These are phyloP conservation scores for Melieria crassipennis DNA, from an alignment of 2,888 invertebrate species.

Conservation along the genomic window DNA sequence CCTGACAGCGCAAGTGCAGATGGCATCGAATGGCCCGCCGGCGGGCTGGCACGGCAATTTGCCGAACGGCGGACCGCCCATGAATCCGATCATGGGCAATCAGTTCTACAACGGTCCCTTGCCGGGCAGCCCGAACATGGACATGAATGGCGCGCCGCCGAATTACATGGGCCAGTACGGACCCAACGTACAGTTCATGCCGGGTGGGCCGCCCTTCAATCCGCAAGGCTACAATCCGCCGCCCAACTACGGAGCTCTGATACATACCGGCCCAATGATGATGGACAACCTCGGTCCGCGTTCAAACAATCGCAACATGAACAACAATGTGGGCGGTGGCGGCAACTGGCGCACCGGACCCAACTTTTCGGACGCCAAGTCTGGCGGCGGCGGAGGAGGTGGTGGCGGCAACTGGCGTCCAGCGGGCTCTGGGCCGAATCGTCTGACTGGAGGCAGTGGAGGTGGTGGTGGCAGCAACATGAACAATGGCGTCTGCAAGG, in stretches of 20 bases:
- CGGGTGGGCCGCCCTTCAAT: constrained; percentile 33
- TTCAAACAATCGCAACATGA: constrained; percentile 48
- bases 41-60: constrained; percentile 22
- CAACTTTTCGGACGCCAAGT: constrained; percentile 57
- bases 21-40: constrained; percentile 19
- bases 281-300: constrained; percentile 50
- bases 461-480: constrained; percentile 55
- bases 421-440: constrained; percentile 66
- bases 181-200: not conserved
- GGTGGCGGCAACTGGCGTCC: constrained; percentile 68
- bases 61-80: constrained; percentile 23
- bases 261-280: constrained; percentile 51
- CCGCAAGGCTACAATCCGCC: constrained; percentile 45
- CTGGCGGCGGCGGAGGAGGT: constrained; percentile 51
- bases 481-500: constrained; percentile 73
- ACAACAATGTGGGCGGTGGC: constrained; percentile 48
- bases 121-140: constrained; percentile 41
- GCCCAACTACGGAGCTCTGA: constrained; percentile 47
- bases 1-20: constrained; percentile 35
- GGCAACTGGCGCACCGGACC: constrained; percentile 62
- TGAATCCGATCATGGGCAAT: constrained; percentile 46
- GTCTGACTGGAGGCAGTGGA: constrained; percentile 62
- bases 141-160: constrained; percentile 41
- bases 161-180: constrained; percentile 41
- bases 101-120: constrained; percentile 37